A percentile compares a stretch with the other conserved stretches of the same genome.
Evolutionary conservation across 2,113 vertebrate genomes (phyloP).

Genomic region (Alouatta palliata): DNA sequence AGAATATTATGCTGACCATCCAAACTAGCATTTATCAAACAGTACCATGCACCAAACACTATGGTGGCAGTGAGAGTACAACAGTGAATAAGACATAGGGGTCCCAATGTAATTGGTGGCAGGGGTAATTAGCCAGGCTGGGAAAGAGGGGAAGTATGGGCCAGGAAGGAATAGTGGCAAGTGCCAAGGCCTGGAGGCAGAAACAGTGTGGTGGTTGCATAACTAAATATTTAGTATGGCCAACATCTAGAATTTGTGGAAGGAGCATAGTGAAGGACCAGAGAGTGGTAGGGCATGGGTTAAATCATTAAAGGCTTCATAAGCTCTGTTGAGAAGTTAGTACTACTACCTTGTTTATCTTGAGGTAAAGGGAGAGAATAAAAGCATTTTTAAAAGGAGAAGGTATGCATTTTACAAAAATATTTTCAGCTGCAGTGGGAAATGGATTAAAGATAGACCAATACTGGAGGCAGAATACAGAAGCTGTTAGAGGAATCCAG

Average conservation of each 20-base stretch:
- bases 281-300: neutral
- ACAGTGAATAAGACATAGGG: neutral
- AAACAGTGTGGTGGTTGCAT: neutral
- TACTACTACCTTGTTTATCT: neutral
- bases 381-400: conserved; percentile 12
- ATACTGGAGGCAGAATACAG: neutral
- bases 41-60: neutral
- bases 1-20: neutral
- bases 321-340: conserved; percentile 13
- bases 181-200: neutral
- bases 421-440: neutral
- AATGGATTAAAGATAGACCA: neutral
- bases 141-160: neutral
- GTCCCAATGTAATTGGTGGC: neutral
- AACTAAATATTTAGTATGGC: neutral
- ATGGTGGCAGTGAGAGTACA: neutral
- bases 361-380: neutral
- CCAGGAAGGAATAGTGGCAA: neutral
- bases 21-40: neutral
- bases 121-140: neutral
- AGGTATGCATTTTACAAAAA: conserved; percentile 36
- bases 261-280: neutral
- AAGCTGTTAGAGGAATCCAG: neutral
- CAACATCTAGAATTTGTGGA: neutral
- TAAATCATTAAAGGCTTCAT: conserved; percentile 1